These are phyloP conservation scores for Mechanitis mazaeus DNA, from an alignment of 2,888 invertebrate species.

Conservation along the genomic window DNA sequence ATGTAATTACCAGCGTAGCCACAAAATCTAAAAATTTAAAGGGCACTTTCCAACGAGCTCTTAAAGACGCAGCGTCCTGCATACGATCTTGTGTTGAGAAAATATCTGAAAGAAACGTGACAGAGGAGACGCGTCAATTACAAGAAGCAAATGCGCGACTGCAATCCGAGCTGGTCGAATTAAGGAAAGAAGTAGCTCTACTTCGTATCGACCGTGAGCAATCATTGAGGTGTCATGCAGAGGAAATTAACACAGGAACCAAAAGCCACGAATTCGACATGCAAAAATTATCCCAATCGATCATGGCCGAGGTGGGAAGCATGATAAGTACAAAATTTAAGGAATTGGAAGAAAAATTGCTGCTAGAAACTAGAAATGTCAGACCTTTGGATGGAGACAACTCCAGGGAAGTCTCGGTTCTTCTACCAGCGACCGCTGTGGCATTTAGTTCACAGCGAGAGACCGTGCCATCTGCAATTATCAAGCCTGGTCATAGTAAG, in stretches of 20 bases:
- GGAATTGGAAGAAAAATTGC: neutral
- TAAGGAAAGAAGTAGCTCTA: neutral
- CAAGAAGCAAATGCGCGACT: neutral
- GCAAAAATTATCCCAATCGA: too few relatives aligned
- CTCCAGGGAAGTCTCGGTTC: too few relatives aligned
- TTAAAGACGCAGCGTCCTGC: neutral
- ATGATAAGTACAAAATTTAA: neutral
- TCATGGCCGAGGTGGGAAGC: too few relatives aligned
- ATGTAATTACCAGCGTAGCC: neutral
- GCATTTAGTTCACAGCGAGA: too few relatives aligned
- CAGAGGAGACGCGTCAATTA: neutral
- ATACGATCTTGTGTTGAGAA: neutral
- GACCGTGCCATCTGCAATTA: too few relatives aligned
- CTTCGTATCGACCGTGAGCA: too few relatives aligned
- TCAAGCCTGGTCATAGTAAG: too few relatives aligned
- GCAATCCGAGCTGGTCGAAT: neutral
- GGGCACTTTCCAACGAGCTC: neutral
- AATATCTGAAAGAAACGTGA: neutral
- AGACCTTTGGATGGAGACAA: neutral
- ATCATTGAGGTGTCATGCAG: too few relatives aligned
- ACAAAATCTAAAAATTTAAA: constrained; percentile 4
- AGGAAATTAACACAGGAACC: too few relatives aligned
- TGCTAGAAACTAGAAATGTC: neutral
- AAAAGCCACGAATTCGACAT: too few relatives aligned
- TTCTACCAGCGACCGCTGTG: too few relatives aligned